These are phyloP conservation scores for Ophioderma brevispina DNA, from an alignment of 35 echinoderm and acorn worm genomes.

Conservation along the genomic window DNA sequence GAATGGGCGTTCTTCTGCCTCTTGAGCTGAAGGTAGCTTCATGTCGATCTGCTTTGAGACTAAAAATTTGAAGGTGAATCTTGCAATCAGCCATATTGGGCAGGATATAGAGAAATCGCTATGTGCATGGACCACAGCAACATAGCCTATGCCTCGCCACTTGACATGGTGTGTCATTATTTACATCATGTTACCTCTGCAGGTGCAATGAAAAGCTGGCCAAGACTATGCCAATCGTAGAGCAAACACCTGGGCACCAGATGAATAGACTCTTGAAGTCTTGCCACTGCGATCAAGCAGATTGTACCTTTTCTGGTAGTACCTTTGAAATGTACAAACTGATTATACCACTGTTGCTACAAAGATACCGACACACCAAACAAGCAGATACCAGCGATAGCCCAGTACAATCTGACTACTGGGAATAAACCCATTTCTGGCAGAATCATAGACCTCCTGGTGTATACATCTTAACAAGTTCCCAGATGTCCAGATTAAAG, in stretches of 20 bases:
- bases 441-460: conserved; percentile 63
- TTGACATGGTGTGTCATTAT: conserved; percentile 73
- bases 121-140: conserved; percentile 57
- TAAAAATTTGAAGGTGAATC: conserved; percentile 78
- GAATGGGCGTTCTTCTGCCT: conserved; percentile 80
- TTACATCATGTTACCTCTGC: conserved; percentile 82
- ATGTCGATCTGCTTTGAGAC: conserved; percentile 74
- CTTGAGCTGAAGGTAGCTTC: conserved; percentile 92
- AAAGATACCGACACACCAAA: conserved; percentile 75
- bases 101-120: conserved; percentile 68
- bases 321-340: conserved; percentile 74
- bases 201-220: conserved; percentile 82
- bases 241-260: conserved; percentile 62
- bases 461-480: conserved; percentile 82
- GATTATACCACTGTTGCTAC: conserved; percentile 52
- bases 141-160: conserved; percentile 80
- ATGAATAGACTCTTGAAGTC: conserved; percentile 63
- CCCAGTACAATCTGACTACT: conserved; percentile 67
- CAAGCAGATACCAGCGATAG: conserved; percentile 79
- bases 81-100: conserved; percentile 93
- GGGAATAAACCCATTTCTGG: conserved; percentile 67
- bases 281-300: conserved; percentile 69
- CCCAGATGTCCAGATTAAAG: conserved; percentile 90
- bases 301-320: conserved; percentile 89
- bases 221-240: conserved; percentile 76